phyloP scores from a whole-genome alignment of 1,140 invertebrate genomes.

The Trichomalopsis sarcophagae region DNA sequence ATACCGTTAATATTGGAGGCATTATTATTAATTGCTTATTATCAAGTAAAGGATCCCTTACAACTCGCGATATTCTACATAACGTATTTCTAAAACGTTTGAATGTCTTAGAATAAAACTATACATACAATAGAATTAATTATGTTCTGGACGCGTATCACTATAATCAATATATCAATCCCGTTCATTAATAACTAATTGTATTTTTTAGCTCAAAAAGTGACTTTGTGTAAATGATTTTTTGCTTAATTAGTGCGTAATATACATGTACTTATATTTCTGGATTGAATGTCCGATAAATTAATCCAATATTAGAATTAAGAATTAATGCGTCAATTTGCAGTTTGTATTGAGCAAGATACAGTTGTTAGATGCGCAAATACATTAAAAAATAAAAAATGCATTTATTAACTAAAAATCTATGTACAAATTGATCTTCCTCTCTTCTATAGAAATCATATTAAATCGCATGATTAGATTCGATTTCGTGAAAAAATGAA shows the following conservation, averaged over 20 bases:
- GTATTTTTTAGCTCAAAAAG: slow-evolving; percentile 30
- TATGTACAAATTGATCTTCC: background rate
- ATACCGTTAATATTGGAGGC: slow-evolving; percentile 10
- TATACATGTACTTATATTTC: background rate
- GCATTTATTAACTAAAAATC: background rate
- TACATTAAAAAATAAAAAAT: background rate
- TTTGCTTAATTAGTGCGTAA: slow-evolving; percentile 4
- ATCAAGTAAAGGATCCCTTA: slow-evolving; percentile 45
- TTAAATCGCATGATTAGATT: background rate
- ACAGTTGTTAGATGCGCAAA: background rate
- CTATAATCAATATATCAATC: slow-evolving; percentile 61
- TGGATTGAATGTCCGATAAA: background rate
- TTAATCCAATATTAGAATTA: background rate
- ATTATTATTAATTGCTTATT: slow-evolving; percentile 44
- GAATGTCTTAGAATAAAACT: slow-evolving; percentile 50
- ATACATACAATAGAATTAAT: slow-evolving; percentile 50
- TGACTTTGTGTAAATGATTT: slow-evolving; percentile 24
- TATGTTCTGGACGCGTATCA: slow-evolving; percentile 59
- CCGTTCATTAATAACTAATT: slow-evolving; percentile 38
- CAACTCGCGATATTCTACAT: slow-evolving; percentile 39
- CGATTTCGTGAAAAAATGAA: slow-evolving; percentile 17
- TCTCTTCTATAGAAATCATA: background rate
- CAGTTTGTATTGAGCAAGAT: background rate
- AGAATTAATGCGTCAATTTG: background rate
- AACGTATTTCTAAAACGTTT: slow-evolving; percentile 51